These are phyloP conservation scores for Microtus oregoni DNA, from an alignment of 2,113 vertebrate species.

Conservation along the genomic window DNA sequence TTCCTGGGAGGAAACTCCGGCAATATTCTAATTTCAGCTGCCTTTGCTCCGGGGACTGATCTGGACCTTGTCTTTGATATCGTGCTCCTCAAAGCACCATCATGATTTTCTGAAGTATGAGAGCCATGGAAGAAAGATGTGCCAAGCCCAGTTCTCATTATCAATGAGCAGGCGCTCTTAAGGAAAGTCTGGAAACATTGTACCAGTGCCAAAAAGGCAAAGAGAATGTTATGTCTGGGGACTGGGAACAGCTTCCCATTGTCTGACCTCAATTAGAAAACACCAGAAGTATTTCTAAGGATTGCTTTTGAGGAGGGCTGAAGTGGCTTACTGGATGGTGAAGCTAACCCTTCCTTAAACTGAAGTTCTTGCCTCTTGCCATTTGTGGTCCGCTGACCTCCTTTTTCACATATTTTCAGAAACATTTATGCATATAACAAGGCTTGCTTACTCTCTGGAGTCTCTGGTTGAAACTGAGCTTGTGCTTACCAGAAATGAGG, in stretches of 20 bases:
- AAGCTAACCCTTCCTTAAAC: background rate
- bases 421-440: background rate
- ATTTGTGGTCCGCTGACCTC: slow-evolving; percentile 37
- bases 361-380: background rate
- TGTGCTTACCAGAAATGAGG: background rate
- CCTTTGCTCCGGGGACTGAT: slow-evolving; percentile 65
- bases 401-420: slow-evolving; percentile 29
- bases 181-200: slow-evolving; percentile 58
- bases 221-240: background rate
- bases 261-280: slow-evolving; percentile 53
- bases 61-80: slow-evolving; percentile 56
- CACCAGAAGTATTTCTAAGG: slow-evolving; percentile 42
- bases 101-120: slow-evolving; percentile 75
- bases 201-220: slow-evolving; percentile 61
- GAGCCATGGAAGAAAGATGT: slow-evolving; percentile 44
- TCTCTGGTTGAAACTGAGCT: background rate
- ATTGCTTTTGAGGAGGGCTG: background rate
- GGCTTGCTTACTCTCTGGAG: background rate
- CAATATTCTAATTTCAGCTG: slow-evolving; percentile 75
- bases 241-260: slow-evolving; percentile 60
- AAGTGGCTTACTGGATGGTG: background rate
- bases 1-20: slow-evolving; percentile 61
- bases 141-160: slow-evolving; percentile 37
- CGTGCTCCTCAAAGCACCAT: slow-evolving; percentile 72
- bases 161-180: slow-evolving; percentile 72